These are phyloP conservation scores for Microhierax caerulescens DNA, from an alignment of 2,797 vertebrate genomes.

Conservation along the genomic window DNA sequence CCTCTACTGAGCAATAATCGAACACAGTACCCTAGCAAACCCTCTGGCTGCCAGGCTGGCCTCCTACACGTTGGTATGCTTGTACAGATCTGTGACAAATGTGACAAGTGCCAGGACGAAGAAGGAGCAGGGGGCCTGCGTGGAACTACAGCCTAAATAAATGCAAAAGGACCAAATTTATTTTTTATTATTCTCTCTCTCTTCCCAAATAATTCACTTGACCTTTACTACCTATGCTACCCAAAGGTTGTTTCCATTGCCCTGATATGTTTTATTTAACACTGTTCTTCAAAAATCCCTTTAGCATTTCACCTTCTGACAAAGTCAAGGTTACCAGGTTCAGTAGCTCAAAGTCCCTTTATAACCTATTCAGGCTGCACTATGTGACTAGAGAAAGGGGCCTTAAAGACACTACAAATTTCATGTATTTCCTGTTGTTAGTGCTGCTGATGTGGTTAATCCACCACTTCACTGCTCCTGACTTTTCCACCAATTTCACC, in stretches of 20 bases:
- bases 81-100: neutral
- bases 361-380: neutral
- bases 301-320: neutral
- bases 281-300: neutral
- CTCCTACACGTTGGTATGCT: neutral
- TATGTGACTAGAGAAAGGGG: neutral
- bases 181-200: neutral
- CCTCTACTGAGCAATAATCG: neutral
- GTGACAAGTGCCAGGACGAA: neutral
- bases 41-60: neutral
- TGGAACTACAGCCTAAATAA: neutral
- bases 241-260: neutral
- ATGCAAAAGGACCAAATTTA: neutral
- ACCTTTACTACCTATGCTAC: neutral
- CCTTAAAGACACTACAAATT: neutral
- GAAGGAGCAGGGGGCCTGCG: rapidly evolving
- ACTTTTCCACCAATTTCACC: neutral
- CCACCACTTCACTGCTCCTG: neutral
- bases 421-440: neutral
- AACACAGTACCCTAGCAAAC: neutral
- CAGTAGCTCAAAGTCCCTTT: neutral
- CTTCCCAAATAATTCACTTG: neutral
- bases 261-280: neutral
- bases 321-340: neutral
- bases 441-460: neutral